Evolutionary conservation across 2,797 vertebrate genomes (phyloP).

Genomic region (Lates japonicus): DNA sequence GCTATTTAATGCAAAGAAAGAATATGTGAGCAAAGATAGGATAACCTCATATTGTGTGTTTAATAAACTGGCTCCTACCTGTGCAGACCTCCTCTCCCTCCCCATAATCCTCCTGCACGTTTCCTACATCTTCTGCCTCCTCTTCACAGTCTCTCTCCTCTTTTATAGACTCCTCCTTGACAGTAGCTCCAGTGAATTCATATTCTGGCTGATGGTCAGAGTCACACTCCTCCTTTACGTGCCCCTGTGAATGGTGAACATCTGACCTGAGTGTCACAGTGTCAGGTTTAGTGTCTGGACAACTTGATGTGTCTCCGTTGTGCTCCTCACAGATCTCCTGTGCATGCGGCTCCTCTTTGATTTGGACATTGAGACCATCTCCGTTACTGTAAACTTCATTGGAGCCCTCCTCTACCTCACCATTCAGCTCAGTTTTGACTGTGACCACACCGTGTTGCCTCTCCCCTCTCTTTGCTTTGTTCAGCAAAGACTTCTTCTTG

Average conservation of each 20-base stretch:
- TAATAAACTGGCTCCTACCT: constrained; percentile 51
- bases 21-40: too few relatives aligned
- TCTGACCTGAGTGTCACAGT: constrained; percentile 39
- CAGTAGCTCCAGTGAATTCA: constrained; percentile 37
- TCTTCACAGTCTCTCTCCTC: constrained; percentile 68
- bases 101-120: constrained; percentile 20
- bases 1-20: not conserved
- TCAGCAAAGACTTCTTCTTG: constrained; percentile 45
- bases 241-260: constrained; percentile 13
- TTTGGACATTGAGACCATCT: constrained; percentile 48
- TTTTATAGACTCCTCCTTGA: constrained; percentile 76
- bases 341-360: constrained; percentile 78
- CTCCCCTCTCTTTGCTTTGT: constrained; percentile 43
- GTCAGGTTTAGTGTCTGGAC: constrained; percentile 42
- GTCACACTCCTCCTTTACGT: constrained; percentile 71
- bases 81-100: constrained; percentile 43
- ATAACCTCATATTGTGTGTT: not conserved
- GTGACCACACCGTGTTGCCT: constrained; percentile 12
- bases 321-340: constrained; percentile 65
- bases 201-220: constrained; percentile 35
- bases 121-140: constrained; percentile 36
- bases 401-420: constrained; percentile 26
- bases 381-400: constrained; percentile 35
- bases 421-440: constrained; percentile 48
- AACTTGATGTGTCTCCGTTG: constrained; percentile 16